Base-by-base conservation (phyloP, 2,888 invertebrate genomes). In the Mycalesis mineus region DNA sequence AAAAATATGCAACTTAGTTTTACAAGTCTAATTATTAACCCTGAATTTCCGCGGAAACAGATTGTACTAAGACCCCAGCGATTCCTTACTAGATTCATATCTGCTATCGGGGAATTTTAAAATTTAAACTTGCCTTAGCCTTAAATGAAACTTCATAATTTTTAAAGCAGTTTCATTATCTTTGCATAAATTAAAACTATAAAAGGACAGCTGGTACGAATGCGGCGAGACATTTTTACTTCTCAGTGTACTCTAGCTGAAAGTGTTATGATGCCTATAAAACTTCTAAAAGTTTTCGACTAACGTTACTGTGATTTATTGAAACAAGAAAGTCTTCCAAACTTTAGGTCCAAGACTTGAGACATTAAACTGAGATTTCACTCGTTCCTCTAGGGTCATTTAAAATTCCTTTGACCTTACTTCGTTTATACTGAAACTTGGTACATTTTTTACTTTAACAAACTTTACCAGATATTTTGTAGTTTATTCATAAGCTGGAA, bases 341-440 rank as follows among this genome's bases (percentile, higher is more conserved):
- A 37, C 36, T 48, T 37, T 5, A 31, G 22, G 22, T 7, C n/a
- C 22, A 37, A 28, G 28, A 49, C 49, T 37, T 33, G n/a, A 33
- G 17, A 33, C 3, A 36, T 48, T 39, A 28, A 37, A 39, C 8
- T 13, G 37, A 39, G 22, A 39, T 39, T 49, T 39, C 14, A 13
- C 49, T 39, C 22, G 22, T 37, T 49, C 22, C 49, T 49, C 49
- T 7, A 39, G 37, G 28, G 37, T 49, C n/a, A 28, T 39, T 49
- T 49, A 49, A 28, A 39, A 49, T 49, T 49, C 37, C 9, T 49
- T 49, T 39, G 39, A 39, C 48, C 22, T 36, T 22, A 17, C 17
- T 33, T 47, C 11, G 31, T 5, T n/a, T 7, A 2, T 15, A 33
- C 15, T 36, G 11, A 36, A 48, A 48, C 13, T 45, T 14, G 11